phyloP scores from a whole-genome alignment of 2,888 invertebrate species.

The Hirtodrosophila cameraria region DNA sequence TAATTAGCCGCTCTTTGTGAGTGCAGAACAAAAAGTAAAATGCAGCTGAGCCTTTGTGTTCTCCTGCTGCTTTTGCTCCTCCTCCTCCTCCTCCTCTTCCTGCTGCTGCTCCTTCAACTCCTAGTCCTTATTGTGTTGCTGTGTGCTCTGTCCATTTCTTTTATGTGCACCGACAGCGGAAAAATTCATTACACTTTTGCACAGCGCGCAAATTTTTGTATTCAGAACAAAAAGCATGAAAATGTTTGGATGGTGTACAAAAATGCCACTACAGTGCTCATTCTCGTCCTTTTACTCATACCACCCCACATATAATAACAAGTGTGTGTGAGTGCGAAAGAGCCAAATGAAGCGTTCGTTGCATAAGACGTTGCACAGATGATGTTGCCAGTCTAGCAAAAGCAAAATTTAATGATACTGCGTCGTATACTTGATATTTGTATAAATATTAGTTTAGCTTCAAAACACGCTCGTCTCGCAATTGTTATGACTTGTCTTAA shows the following conservation, averaged over 20 bases:
- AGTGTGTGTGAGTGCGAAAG: constrained; percentile 24
- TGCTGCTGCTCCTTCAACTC: constrained; percentile 13
- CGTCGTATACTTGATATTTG: no score
- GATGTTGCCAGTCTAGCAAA: no score
- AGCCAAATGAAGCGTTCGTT: constrained; percentile 24
- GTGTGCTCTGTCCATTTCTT: constrained; percentile 55
- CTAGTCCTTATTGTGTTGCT: constrained; percentile 43
- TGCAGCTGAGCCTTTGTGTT: constrained; percentile 54
- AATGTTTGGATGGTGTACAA: constrained; percentile 40
- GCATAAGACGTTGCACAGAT: not conserved
- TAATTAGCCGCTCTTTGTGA: constrained; percentile 72
- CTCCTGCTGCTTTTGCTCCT: constrained; percentile 4
- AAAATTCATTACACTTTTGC: constrained; percentile 77
- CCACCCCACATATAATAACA: no score
- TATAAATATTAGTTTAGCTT: no score
- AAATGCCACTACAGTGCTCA: constrained; percentile 21
- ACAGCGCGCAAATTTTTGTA: constrained; percentile 61
- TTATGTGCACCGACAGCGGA: constrained; percentile 69
- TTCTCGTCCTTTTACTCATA: no score
- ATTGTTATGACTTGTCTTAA: no score
- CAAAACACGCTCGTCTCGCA: no score
- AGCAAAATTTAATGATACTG: no score
- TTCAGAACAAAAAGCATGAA: constrained; percentile 59
- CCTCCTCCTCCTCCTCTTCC: not conserved
- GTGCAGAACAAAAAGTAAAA: constrained; percentile 55